Evolutionary conservation across 2,888 invertebrate species (phyloP).

Genomic region (Microctonus brassicae): DNA sequence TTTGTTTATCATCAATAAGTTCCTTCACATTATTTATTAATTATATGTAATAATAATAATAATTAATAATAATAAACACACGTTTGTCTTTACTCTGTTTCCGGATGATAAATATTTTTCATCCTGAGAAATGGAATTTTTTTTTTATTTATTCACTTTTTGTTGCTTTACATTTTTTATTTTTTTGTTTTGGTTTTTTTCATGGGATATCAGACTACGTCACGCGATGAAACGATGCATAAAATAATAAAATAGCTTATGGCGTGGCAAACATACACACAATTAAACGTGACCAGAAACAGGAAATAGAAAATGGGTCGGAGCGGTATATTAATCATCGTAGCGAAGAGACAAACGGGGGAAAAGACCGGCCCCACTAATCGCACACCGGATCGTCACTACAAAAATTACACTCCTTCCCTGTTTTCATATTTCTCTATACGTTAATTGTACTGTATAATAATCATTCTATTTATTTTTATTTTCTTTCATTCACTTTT

Average conservation of each 20-base stretch:
- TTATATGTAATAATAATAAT: not conserved
- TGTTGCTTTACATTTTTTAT: not conserved
- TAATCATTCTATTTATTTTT: not conserved
- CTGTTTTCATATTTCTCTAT: not conserved
- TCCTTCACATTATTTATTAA: not conserved
- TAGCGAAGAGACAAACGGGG: not conserved
- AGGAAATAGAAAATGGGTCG: not conserved
- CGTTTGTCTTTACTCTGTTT: not conserved
- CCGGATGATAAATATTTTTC: not conserved
- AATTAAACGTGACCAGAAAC: not conserved
- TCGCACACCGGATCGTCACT: not conserved
- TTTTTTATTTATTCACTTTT: not conserved
- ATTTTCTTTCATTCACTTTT: not conserved
- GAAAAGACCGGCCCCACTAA: not conserved
- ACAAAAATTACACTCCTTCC: not conserved
- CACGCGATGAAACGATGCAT: not conserved
- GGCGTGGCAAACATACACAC: not conserved
- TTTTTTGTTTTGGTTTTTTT: not conserved
- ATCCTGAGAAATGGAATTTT: not conserved
- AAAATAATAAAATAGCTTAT: not conserved
- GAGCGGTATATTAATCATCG: not conserved
- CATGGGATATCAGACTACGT: not conserved
- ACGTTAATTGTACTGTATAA: not conserved
- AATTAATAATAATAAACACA: too few relatives aligned
- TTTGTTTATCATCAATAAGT: not conserved